These are phyloP conservation scores for Trichacis sp. DNA, from an alignment of 2,888 invertebrate species.

Conservation along the genomic window DNA sequence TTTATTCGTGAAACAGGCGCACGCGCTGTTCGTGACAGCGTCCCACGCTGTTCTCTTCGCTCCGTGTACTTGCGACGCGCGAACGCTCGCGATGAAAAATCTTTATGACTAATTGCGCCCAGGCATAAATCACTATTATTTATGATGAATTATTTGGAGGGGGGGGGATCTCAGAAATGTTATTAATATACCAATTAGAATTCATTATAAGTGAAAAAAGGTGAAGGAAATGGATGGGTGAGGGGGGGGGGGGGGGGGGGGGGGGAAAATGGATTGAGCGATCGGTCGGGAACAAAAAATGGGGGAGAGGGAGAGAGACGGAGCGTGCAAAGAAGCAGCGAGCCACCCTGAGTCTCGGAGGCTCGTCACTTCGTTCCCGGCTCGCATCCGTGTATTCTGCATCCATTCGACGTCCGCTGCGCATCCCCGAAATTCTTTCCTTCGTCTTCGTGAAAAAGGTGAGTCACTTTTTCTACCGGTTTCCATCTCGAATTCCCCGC, in stretches of 20 bases:
- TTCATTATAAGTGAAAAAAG: no score
- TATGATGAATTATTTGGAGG: no score
- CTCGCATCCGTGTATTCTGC: constrained; percentile 12
- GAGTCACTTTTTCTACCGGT: background rate
- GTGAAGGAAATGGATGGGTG: background rate
- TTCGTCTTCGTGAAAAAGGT: constrained; percentile 1
- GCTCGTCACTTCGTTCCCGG: constrained; percentile 1
- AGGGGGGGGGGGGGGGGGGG: background rate
- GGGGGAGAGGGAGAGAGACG: constrained; percentile 25
- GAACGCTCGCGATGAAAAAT: no score
- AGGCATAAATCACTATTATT: no score
- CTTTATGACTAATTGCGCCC: no score
- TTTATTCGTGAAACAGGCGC: no score
- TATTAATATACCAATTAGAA: no score
- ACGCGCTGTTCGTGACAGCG: no score
- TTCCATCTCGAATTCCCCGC: constrained; percentile 13
- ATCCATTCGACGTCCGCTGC: constrained; percentile 53
- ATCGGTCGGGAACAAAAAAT: background rate
- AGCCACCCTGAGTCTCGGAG: constrained; percentile 7
- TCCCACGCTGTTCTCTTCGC: no score
- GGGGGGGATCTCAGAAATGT: no score
- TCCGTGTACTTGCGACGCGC: no score
- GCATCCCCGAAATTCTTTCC: background rate
- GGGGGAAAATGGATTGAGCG: no score
- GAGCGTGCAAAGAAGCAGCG: constrained; percentile 9